Percentiles rank a stretch among this genome's conserved stretches.
phyloP scores from a whole-genome alignment of 1,140 invertebrate genomes.

The Eueides isabella region DNA sequence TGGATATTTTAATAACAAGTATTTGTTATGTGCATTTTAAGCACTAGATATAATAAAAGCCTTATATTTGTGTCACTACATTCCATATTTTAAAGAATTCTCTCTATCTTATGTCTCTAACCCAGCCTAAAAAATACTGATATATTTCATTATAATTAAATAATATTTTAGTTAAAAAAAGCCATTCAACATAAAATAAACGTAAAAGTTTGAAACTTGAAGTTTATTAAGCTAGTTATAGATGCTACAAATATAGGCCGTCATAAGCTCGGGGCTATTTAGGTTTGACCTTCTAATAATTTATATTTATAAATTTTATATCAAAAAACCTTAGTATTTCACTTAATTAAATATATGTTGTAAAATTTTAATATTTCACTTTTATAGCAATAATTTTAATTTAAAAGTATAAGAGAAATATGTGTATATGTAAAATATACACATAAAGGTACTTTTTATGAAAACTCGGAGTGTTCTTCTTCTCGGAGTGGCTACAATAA shows the following conservation, averaged over 20 bases:
- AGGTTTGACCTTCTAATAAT: background rate
- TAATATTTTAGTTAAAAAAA: background rate
- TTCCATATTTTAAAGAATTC: too few species aligned
- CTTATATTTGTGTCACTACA: too few species aligned
- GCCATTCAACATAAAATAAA: too few species aligned
- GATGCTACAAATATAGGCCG: background rate
- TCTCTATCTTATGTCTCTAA: too few species aligned
- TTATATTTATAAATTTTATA: background rate
- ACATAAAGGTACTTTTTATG: background rate
- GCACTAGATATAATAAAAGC: too few species aligned
- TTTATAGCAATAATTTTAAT: background rate
- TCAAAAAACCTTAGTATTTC: too few species aligned
- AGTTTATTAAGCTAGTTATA: background rate
- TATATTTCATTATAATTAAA: too few species aligned
- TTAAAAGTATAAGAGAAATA: background rate
- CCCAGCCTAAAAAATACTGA: too few species aligned
- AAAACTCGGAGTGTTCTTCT: background rate
- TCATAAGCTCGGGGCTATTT: slow-evolving; percentile 2
- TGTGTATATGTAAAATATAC: too few species aligned
- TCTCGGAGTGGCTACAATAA: background rate
- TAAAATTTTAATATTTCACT: background rate
- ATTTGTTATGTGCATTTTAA: too few species aligned
- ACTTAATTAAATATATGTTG: background rate
- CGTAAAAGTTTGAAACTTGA: background rate
- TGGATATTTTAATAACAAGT: too few species aligned